phyloP scores from a whole-genome alignment of 1,140 invertebrate genomes.

The Wiebesia pumilae region DNA sequence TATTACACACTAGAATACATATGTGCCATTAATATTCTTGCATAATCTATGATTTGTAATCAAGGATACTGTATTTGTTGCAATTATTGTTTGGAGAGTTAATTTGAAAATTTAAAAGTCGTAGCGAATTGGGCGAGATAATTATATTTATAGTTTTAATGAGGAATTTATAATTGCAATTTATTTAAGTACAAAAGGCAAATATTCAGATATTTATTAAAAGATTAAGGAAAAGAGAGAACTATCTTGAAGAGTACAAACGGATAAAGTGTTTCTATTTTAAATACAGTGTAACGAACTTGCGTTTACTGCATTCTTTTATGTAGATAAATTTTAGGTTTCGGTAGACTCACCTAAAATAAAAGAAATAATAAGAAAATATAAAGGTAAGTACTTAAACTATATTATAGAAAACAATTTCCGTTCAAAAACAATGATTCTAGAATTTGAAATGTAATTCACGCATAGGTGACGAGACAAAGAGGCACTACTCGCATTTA shows the following conservation, averaged over 20 bases:
- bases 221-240: too few relatives aligned
- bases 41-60: too few relatives aligned
- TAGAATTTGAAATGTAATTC: conserved; percentile 27
- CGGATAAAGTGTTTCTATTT: too few relatives aligned
- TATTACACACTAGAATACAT: too few relatives aligned
- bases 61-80: too few relatives aligned
- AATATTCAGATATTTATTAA: too few relatives aligned
- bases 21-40: too few relatives aligned
- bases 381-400: neutral
- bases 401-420: neutral
- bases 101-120: too few relatives aligned
- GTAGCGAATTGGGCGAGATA: neutral
- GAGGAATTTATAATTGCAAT: too few relatives aligned
- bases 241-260: too few relatives aligned
- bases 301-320: neutral
- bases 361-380: neutral
- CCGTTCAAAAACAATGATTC: conserved; percentile 11
- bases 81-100: too few relatives aligned
- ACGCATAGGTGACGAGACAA: conserved; percentile 37
- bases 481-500: conserved; percentile 37
- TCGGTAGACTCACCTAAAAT: conserved; percentile 32
- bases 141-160: neutral
- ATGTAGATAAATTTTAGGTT: neutral
- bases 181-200: too few relatives aligned
- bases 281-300: neutral